phyloP scores from a whole-genome alignment of 2,113 vertebrate species.

The Austrofundulus limnaeus region DNA sequence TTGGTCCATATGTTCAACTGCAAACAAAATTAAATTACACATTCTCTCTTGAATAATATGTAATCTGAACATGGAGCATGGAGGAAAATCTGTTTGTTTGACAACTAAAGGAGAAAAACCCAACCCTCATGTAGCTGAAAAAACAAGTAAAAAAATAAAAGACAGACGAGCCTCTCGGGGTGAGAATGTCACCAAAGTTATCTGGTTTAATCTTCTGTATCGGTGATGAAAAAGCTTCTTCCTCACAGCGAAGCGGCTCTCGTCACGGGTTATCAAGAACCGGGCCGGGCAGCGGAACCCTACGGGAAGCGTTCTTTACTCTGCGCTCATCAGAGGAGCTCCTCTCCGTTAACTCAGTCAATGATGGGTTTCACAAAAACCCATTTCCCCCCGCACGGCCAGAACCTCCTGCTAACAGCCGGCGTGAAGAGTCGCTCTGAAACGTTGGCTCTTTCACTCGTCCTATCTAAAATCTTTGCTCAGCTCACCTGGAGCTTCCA shows the following conservation, averaged over 20 bases:
- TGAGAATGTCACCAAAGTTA: conserved; percentile 56
- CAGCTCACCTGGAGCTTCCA: not conserved
- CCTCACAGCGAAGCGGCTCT: conserved; percentile 32
- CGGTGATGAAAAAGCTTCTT: conserved; percentile 60
- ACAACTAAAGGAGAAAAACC: not conserved
- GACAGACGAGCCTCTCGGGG: conserved; percentile 12
- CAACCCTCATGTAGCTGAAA: too few species aligned
- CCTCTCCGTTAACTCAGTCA: conserved; percentile 72
- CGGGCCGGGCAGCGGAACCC: conserved; percentile 47
- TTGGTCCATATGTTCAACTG: conserved; percentile 5
- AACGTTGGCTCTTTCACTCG: not conserved
- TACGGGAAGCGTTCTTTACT: conserved; percentile 62
- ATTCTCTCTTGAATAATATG: not conserved
- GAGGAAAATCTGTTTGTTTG: not conserved
- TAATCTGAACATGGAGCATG: not conserved
- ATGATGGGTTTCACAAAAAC: conserved; percentile 70
- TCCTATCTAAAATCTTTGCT: conserved; percentile 1
- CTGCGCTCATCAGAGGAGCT: conserved; percentile 61
- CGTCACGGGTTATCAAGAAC: conserved; percentile 70
- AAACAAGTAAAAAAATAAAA: not conserved
- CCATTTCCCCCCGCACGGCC: conserved; percentile 62
- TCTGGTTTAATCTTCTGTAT: conserved; percentile 67
- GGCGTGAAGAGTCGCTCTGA: conserved; percentile 53
- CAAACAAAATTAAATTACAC: not conserved
- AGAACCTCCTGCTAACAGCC: conserved; percentile 42